These are phyloP conservation scores for Nycticorax nycticorax DNA, from an alignment of 2,113 vertebrate species.

Conservation along the genomic window DNA sequence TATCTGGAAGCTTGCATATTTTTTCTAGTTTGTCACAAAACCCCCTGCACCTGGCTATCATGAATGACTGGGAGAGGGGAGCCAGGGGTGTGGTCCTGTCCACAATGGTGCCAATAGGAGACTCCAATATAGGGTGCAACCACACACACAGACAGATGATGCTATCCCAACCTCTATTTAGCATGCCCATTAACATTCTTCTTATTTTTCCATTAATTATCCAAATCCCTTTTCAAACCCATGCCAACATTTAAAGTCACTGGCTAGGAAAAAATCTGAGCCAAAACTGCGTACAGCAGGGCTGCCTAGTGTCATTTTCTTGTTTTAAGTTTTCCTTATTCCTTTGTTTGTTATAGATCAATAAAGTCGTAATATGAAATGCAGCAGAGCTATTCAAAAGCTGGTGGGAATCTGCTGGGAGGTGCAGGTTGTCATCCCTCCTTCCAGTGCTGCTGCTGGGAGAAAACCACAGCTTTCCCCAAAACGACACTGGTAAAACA, in stretches of 20 bases:
- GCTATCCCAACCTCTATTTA: neutral
- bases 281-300: neutral
- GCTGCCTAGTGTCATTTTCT: neutral
- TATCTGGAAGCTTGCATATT: neutral
- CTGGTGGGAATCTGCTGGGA: neutral
- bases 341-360: neutral
- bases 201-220: neutral
- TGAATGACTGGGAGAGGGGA: neutral
- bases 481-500: neutral
- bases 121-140: neutral
- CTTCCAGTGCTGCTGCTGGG: neutral
- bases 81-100: neutral
- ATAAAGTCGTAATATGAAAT: neutral
- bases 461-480: neutral
- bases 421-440: neutral
- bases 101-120: neutral
- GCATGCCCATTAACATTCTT: neutral
- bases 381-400: neutral
- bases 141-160: neutral
- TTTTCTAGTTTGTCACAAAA: neutral
- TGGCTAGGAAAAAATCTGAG: neutral
- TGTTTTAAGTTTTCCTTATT: neutral
- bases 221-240: neutral
- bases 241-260: neutral
- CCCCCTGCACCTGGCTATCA: fast-evolving